Evolutionary conservation across 2,113 vertebrate genomes (phyloP).

Genomic region (Mungos mungo): DNA sequence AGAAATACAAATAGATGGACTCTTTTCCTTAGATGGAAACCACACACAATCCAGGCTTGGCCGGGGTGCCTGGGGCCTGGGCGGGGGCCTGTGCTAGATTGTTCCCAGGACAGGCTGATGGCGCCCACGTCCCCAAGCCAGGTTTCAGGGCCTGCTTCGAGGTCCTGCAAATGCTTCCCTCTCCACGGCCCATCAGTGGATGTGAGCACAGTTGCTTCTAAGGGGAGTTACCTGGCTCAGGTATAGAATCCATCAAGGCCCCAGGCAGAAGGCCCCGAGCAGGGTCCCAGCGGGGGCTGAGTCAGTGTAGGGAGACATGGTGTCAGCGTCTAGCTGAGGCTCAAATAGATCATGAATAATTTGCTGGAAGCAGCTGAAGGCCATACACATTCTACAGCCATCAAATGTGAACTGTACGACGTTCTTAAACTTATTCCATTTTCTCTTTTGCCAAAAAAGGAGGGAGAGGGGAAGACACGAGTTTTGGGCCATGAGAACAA

Average conservation of each 20-base stretch:
- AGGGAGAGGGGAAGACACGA: neutral
- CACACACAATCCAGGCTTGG: too few relatives aligned
- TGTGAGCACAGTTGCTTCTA: neutral
- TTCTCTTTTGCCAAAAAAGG: constrained; percentile 72
- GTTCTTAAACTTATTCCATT: constrained; percentile 68
- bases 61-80: neutral
- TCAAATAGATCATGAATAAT: constrained; percentile 73
- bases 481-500: constrained; percentile 58
- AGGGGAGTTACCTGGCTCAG: constrained; percentile 58
- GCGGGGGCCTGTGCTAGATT: neutral
- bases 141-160: neutral
- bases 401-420: constrained; percentile 64
- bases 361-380: constrained; percentile 68
- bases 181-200: neutral
- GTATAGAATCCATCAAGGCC: constrained; percentile 33
- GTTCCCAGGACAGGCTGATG: neutral
- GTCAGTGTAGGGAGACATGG: constrained; percentile 59
- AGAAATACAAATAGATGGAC: neutral
- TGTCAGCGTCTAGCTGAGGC: constrained; percentile 69
- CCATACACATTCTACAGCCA: constrained; percentile 59
- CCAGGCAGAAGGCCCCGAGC: neutral
- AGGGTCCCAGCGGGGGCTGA: constrained; percentile 22
- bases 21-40: neutral
- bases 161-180: neutral
- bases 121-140: neutral